Base-by-base conservation (phyloP, 2,113 vertebrate species). In the Dipodomys ordii region DNA sequence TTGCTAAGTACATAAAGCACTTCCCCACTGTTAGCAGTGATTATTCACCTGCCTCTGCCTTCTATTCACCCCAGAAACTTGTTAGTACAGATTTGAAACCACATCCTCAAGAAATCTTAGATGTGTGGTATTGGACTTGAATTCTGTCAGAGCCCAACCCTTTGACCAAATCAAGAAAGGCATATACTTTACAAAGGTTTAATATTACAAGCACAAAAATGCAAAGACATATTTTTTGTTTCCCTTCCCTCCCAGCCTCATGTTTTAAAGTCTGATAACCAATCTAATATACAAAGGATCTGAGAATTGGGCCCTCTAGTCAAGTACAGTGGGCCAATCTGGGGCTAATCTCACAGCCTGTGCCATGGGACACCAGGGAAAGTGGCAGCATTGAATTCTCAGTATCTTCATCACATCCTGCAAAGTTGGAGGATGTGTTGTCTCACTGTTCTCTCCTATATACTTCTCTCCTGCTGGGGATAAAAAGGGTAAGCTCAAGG, bases 361-460 rank as follows among this genome's bases (percentile, higher is more conserved):
- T 74, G 49, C 35, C 49, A 46, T 49, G 79, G 64, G 35, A 72
- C 87, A 69, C 25, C 28, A 30, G 25, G 73, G 67, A 77, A n/a
- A 57, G 65, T 20, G 35, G 11, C 22, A 67, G 46, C 11, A 13
- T 49, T 4, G 3, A 22, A 32, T 46, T 72, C 57, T 32, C 25
- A 67, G 12, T 27, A 32, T 13, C 35, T 18, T 35, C 7, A 7
- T 16, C 6, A 8, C 7, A 62, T 15, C 35, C 39, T 44, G 32
- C 0, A 1, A 77, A 49, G 44, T 5, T 27, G 19, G 4, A 53
- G 19, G 7, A 30, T 19, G 22, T 16, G 11, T 4, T 67, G 62
- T 13, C 28, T 53, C 67, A 27, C 0, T 0, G 0, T 3, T 0
- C 62, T 25, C 28, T 57, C 49, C 35, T 1, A 8, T 64, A 4